Evolutionary conservation across 2,113 vertebrate genomes (phyloP).

Genomic region (Camelus dromedarius): DNA sequence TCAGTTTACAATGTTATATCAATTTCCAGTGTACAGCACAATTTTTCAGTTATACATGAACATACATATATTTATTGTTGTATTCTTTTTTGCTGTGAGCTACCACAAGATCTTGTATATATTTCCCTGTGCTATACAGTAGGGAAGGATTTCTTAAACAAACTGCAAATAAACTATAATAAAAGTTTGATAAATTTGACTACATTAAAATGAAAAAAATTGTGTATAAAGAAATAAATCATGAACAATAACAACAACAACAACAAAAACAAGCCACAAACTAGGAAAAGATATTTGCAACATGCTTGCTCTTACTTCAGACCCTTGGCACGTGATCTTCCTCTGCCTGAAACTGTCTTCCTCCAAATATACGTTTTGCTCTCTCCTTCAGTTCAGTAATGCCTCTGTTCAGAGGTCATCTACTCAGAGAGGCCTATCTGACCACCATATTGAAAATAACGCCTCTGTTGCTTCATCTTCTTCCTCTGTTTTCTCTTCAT

Average conservation of each 20-base stretch:
- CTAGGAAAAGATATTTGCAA: conserved; percentile 1
- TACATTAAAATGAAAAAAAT: neutral
- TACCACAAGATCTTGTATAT: no score
- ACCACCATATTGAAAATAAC: neutral
- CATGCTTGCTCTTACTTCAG: neutral
- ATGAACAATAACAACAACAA: neutral
- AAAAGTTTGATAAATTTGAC: neutral
- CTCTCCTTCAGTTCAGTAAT: neutral
- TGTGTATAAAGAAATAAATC: conserved; percentile 29
- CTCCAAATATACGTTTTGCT: conserved; percentile 9
- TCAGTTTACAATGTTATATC: no score
- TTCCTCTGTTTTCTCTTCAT: neutral
- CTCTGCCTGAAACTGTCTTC: neutral
- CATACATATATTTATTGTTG: no score
- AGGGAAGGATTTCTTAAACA: neutral
- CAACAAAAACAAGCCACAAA: neutral
- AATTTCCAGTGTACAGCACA: no score
- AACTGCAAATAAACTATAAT: neutral
- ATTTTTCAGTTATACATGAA: no score
- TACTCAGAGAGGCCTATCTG: neutral
- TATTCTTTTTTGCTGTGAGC: no score
- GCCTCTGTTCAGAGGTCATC: neutral
- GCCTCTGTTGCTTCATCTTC: neutral
- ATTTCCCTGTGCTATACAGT: neutral
- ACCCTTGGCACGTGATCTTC: neutral